Evolutionary conservation across 1,140 invertebrate species (phyloP).

Genomic region (Amphibalanus amphitrite): DNA sequence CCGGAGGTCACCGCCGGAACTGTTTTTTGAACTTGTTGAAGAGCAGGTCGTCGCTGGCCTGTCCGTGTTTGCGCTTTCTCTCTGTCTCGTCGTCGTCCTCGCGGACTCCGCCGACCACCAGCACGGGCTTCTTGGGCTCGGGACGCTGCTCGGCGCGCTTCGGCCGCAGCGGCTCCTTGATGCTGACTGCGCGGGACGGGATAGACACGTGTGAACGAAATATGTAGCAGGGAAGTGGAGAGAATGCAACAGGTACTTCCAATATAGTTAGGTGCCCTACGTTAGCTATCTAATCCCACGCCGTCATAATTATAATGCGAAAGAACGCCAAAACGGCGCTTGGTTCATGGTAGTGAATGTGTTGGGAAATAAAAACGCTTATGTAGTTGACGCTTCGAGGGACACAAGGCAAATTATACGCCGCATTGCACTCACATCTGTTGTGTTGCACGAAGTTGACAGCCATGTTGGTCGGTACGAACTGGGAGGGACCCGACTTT

Average conservation of each 20-base stretch:
- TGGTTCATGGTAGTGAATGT: no score
- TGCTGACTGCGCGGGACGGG: neutral
- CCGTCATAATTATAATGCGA: no score
- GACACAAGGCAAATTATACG: no score
- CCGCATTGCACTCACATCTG: neutral
- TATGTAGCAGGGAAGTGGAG: no score
- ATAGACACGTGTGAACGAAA: no score
- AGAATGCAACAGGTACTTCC: no score
- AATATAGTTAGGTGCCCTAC: no score
- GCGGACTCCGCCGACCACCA: neutral
- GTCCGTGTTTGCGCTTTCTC: slow-evolving; percentile 15
- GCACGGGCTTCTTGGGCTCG: neutral
- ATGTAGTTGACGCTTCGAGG: no score
- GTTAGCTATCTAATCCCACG: no score
- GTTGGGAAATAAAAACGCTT: no score
- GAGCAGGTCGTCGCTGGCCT: neutral
- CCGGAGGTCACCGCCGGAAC: neutral
- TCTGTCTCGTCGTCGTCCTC: slow-evolving; percentile 10
- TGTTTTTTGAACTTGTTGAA: slow-evolving; percentile 7
- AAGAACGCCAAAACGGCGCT: no score
- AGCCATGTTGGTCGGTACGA: slow-evolving; percentile 94
- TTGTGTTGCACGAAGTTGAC: slow-evolving; percentile 93
- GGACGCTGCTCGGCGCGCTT: neutral
- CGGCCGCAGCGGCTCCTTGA: neutral
- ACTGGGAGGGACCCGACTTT: slow-evolving; percentile 73